Conservation (phyloP, 2,888 invertebrate genomes). For the Rhorus exstirpatorius region DNA sequence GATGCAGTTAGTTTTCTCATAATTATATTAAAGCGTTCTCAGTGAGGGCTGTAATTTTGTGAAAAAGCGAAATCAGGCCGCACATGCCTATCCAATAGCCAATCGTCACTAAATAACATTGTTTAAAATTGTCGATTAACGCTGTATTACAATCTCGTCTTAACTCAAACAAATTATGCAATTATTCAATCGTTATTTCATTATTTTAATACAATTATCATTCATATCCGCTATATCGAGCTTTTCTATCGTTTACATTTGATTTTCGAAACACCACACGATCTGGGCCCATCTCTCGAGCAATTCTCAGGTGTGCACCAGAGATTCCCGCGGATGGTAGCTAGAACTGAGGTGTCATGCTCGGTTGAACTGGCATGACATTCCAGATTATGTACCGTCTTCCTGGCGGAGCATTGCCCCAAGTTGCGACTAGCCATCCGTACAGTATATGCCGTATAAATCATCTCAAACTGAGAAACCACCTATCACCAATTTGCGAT, state of each 20-base stretch:
- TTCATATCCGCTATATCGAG: slow-evolving; percentile 16
- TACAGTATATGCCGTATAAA: slow-evolving; percentile 25
- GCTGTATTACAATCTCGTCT: too few species aligned
- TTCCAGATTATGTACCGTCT: slow-evolving; percentile 80
- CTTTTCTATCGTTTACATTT: slow-evolving; percentile 14
- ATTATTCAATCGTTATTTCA: too few species aligned
- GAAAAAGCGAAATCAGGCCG: too few species aligned
- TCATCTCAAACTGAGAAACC: slow-evolving; percentile 27
- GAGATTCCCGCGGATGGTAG: slow-evolving; percentile 62
- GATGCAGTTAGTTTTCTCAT: too few species aligned
- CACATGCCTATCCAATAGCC: too few species aligned
- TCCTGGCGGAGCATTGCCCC: slow-evolving; percentile 78
- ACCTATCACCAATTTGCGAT: slow-evolving; percentile 7
- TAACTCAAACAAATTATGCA: too few species aligned
- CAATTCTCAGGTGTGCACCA: slow-evolving; percentile 78
- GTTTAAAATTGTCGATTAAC: too few species aligned
- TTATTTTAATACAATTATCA: not conserved
- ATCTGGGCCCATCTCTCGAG: slow-evolving; percentile 67
- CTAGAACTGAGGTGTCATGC: slow-evolving; percentile 79
- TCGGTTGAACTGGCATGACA: slow-evolving; percentile 80
- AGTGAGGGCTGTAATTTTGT: too few species aligned
- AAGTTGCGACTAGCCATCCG: slow-evolving; percentile 70
- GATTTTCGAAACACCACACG: slow-evolving; percentile 33
- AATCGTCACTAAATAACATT: too few species aligned
- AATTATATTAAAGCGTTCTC: too few species aligned